phyloP scores from a whole-genome alignment of 2,113 vertebrate genomes.

The Labeo rohita region DNA sequence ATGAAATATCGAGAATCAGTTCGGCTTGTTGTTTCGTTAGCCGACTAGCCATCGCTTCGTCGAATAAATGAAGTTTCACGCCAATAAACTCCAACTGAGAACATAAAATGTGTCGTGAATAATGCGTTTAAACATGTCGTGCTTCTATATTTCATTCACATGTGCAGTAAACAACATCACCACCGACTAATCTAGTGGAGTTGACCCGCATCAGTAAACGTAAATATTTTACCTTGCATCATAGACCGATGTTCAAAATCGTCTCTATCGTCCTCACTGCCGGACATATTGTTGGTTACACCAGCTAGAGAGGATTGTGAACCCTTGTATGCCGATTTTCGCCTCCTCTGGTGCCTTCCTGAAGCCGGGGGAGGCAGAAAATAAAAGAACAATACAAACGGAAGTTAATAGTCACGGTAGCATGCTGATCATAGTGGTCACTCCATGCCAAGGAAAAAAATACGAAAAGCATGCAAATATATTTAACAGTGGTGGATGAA shows the following conservation, averaged over 20 bases:
- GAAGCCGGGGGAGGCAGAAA: slow-evolving; percentile 54
- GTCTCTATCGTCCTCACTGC: slow-evolving; percentile 78
- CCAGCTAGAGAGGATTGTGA: slow-evolving; percentile 40
- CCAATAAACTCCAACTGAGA: background rate
- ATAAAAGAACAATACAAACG: slow-evolving; percentile 67
- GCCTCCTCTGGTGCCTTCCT: slow-evolving; percentile 63
- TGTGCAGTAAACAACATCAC: background rate
- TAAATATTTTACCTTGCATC: slow-evolving; percentile 72
- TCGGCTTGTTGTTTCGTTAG: background rate
- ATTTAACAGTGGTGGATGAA: background rate
- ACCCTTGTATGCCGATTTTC: slow-evolving; percentile 32
- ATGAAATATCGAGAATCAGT: background rate
- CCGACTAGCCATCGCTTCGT: slow-evolving; percentile 2
- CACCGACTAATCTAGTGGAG: background rate
- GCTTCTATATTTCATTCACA: background rate
- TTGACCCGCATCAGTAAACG: background rate
- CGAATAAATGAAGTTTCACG: background rate
- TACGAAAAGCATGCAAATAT: background rate
- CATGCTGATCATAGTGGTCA: slow-evolving; percentile 21
- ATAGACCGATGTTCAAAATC: slow-evolving; percentile 74
- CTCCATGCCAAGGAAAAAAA: background rate
- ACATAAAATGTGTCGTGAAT: background rate
- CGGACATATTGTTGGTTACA: slow-evolving; percentile 70
- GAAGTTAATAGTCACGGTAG: slow-evolving; percentile 65
- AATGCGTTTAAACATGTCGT: background rate